These are phyloP conservation scores for Siphonodentalium dalli DNA, from an alignment of 2,888 invertebrate species.

Conservation along the genomic window DNA sequence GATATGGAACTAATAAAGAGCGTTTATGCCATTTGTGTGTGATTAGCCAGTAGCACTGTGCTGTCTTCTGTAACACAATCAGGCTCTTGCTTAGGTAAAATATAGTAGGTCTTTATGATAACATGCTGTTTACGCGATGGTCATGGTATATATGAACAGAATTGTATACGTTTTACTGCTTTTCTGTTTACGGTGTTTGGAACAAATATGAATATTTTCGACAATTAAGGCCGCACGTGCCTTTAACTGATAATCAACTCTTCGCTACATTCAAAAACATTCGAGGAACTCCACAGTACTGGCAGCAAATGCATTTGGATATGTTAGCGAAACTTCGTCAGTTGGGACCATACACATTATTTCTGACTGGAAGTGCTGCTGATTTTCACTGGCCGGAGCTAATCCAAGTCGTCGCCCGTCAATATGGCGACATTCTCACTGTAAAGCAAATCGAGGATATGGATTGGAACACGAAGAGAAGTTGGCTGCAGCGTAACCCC, in stretches of 20 bases:
- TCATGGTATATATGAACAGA: too few relatives aligned
- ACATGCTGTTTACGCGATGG: too few relatives aligned
- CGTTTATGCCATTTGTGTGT: too few relatives aligned
- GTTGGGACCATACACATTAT: constrained; percentile 31
- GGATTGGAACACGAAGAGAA: constrained; percentile 14
- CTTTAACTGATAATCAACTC: constrained; percentile 21
- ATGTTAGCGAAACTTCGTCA: constrained; percentile 30
- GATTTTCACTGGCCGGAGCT: constrained; percentile 32
- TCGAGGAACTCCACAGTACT: constrained; percentile 25
- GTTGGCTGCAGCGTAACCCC: constrained; percentile 24
- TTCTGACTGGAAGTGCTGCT: constrained; percentile 26
- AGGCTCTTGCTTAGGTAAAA: too few relatives aligned
- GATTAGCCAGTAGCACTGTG: too few relatives aligned
- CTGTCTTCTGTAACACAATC: too few relatives aligned
- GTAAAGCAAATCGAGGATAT: constrained; percentile 7
- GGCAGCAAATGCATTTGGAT: constrained; percentile 26
- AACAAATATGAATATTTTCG: too few relatives aligned
- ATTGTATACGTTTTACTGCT: too few relatives aligned
- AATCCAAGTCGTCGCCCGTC: constrained; percentile 19
- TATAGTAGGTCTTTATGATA: too few relatives aligned
- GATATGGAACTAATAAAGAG: too few relatives aligned
- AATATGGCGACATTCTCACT: constrained; percentile 24
- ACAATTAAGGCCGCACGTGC: too few relatives aligned
- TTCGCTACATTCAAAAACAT: constrained; percentile 25
- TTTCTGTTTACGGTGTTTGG: too few relatives aligned